These are phyloP conservation scores for Chouioia cunea DNA, from an alignment of 2,888 invertebrate genomes.

Conservation along the genomic window DNA sequence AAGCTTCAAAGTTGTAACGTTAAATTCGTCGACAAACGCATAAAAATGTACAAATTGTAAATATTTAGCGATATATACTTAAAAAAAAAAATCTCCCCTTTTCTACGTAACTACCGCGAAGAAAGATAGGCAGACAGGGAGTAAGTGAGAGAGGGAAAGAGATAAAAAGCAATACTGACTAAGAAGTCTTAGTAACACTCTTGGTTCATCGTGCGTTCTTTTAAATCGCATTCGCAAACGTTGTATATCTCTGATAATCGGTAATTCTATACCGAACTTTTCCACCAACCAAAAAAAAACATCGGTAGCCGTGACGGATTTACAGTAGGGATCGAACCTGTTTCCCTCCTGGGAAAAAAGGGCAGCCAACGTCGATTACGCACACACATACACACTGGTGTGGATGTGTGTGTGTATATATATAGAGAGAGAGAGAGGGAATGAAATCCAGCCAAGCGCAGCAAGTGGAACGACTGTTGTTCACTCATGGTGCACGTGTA, in stretches of 20 bases:
- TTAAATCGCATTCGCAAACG: too few relatives aligned
- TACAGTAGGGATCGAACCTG: constrained; percentile 41
- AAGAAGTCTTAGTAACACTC: too few relatives aligned
- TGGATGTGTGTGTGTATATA: constrained; percentile 36
- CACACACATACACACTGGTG: constrained; percentile 16
- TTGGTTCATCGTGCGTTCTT: too few relatives aligned
- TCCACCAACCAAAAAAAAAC: constrained; percentile 7
- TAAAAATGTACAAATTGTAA: too few relatives aligned
- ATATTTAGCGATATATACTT: constrained; percentile 10
- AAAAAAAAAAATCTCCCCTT: constrained; percentile 3
- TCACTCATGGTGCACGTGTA: constrained; percentile 13
- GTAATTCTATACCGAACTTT: not conserved
- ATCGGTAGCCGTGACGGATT: constrained; percentile 43
- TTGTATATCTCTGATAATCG: too few relatives aligned
- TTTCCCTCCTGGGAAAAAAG: constrained; percentile 46
- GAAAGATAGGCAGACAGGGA: too few relatives aligned
- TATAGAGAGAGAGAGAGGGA: constrained; percentile 45
- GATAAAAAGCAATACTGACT: too few relatives aligned
- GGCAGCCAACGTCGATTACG: constrained; percentile 1
- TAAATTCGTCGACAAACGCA: not conserved
- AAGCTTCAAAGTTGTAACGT: not conserved
- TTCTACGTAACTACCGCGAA: too few relatives aligned
- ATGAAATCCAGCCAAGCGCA: constrained; percentile 57
- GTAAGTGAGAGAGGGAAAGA: too few relatives aligned
- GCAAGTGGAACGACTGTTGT: constrained; percentile 56